Evolutionary conservation across 2,797 vertebrate species (phyloP), one percentile per base, ranked within the genome.

Genomic region (Onychomys leucogaster): DNA sequence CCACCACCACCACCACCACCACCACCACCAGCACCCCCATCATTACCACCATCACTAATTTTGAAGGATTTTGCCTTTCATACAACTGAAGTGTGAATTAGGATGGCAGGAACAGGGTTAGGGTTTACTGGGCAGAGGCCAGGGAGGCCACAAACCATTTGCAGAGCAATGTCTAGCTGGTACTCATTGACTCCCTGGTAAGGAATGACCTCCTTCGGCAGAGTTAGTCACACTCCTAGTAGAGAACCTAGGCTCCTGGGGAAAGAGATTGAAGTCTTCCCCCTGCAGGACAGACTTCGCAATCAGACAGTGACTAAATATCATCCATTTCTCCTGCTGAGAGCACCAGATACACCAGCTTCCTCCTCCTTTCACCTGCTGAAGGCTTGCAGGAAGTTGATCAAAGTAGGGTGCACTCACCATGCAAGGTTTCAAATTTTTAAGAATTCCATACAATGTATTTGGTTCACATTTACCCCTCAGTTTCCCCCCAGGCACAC

Each of bases 1-100:
- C 12, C 41, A 16, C 4, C 21, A 25, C 0, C 73, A 43, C 2
- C 10, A 25, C 0, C 71, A 75, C 0, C 23, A 12, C 2, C 21
- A 41, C 3, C 13, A 69, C 2, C 13, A 69, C 0, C 65, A 55
- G 2, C 37, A 75, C 3, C 11, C 65, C 0, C 63, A 65, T 11
- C 14, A 16, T 3, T 29, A 75, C 21, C 37, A 75, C 5, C 29
- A 52, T 11, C 49, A 55, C 23, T 75, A 80, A 5, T 9, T 61
- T 83, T 59, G 59, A 83, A 49, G 3, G 16, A 49, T 67, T 82
- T 94, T 88, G 14, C 41, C 49, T 41, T 21, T 0, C 9, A 41
- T 37, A 61, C 29, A 84, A 3, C 12, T 41, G 4, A 14, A 13
- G 10, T 46, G n/a, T 5, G 6, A 5, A 25, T 32, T 27, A 52